Conservation (phyloP, 2,113 vertebrate species). For the Plecotus auritus region DNA sequence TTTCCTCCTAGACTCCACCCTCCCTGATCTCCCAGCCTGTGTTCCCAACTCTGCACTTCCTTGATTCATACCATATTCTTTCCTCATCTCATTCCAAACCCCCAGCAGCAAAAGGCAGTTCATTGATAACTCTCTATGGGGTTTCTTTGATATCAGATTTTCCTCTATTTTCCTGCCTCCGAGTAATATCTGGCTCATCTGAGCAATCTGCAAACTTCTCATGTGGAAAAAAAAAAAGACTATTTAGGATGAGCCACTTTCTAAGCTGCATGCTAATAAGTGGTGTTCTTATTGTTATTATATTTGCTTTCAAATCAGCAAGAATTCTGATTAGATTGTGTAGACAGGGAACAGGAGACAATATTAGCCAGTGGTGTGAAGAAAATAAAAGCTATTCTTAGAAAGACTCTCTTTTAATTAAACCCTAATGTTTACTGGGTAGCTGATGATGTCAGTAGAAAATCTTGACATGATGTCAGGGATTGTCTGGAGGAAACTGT, state of each 20-base stretch:
- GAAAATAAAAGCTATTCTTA: slow-evolving; percentile 68
- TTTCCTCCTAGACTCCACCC: not conserved
- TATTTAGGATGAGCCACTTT: slow-evolving; percentile 46
- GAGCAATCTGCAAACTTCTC: slow-evolving; percentile 63
- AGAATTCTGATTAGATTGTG: slow-evolving; percentile 59
- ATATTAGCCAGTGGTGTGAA: slow-evolving; percentile 48
- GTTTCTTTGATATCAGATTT: slow-evolving; percentile 37
- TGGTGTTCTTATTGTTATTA: slow-evolving; percentile 40
- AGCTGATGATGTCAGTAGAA: slow-evolving; percentile 3
- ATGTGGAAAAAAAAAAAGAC: slow-evolving; percentile 59
- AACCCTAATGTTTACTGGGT: slow-evolving; percentile 5
- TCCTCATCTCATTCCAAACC: not conserved
- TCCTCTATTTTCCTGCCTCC: slow-evolving; percentile 1
- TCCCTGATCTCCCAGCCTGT: not conserved
- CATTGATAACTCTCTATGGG: slow-evolving; percentile 27
- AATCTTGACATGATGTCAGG: not conserved
- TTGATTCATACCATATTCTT: not conserved
- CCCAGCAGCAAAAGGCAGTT: not conserved
- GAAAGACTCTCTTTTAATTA: slow-evolving; percentile 47
- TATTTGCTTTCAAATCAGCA: slow-evolving; percentile 68
- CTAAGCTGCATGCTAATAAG: slow-evolving; percentile 59
- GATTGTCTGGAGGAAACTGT: not conserved
- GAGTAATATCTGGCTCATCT: slow-evolving; percentile 37
- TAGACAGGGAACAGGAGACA: slow-evolving; percentile 29
- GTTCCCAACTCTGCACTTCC: not conserved